Percentiles rank a stretch among this genome's conserved stretches.
Conservation (phyloP, 1,140 invertebrate genomes). For the Oncopeltus fasciatus region DNA sequence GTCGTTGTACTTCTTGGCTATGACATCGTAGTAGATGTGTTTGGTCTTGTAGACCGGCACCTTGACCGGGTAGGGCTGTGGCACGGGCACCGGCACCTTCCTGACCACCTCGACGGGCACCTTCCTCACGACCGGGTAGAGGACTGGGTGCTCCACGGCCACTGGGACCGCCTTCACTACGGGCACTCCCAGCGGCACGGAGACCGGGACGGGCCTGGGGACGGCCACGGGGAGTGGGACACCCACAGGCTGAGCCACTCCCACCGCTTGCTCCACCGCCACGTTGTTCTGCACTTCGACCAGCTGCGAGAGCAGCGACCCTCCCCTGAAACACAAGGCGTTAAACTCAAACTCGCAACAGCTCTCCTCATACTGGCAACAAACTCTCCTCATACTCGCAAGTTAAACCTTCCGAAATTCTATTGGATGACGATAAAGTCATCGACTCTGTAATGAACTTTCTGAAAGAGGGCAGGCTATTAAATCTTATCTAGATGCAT, state of each 20-base stretch:
- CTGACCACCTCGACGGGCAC: conserved; percentile 23
- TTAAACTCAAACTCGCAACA: no score
- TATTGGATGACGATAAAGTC: no score
- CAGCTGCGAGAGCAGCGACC: neutral
- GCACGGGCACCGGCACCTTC: conserved; percentile 22
- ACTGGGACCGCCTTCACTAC: conserved; percentile 21
- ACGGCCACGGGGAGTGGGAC: conserved; percentile 21
- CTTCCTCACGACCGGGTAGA: conserved; percentile 23
- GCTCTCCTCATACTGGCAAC: no score
- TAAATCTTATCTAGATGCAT: no score
- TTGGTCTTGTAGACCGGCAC: conserved; percentile 4
- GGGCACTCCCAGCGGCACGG: conserved; percentile 16
- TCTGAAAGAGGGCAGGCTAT: no score
- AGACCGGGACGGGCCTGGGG: conserved; percentile 14
- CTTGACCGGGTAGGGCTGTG: conserved; percentile 22
- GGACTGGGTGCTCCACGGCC: conserved; percentile 24
- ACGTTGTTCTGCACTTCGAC: conserved; percentile 12
- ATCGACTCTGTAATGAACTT: no score
- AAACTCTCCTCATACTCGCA: no score
- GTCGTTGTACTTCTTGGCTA: neutral
- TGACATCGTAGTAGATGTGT: conserved; percentile 6
- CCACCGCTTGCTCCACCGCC: conserved; percentile 14
- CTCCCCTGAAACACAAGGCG: neutral
- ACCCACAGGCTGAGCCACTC: conserved; percentile 17
- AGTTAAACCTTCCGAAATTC: no score